Percentiles rank a stretch among this genome's conserved stretches.
phyloP scores from a whole-genome alignment of 2,797 vertebrate genomes.

The Hippocampus kuda region DNA sequence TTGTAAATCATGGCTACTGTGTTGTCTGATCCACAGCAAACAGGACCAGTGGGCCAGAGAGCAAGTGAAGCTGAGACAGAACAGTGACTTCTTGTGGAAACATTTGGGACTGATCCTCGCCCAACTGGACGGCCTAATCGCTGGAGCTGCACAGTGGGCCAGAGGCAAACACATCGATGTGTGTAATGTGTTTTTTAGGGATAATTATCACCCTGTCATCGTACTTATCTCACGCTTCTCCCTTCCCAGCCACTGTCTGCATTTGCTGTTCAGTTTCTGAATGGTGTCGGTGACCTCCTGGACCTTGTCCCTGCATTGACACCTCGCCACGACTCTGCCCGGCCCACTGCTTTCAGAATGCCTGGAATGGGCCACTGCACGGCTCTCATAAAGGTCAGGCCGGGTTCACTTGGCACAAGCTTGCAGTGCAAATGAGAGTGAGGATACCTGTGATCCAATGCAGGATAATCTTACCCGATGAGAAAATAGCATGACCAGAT shows the following conservation, averaged over 20 bases:
- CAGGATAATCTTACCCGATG: no score
- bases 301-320: slow-evolving; percentile 79
- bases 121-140: slow-evolving; percentile 78
- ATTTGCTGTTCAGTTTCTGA: slow-evolving; percentile 78
- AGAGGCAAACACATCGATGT: slow-evolving; percentile 61
- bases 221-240: slow-evolving; percentile 22
- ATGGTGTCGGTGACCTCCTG: slow-evolving; percentile 78
- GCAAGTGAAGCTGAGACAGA: slow-evolving; percentile 64
- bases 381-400: slow-evolving; percentile 85
- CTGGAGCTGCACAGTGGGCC: slow-evolving; percentile 73
- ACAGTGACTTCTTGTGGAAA: slow-evolving; percentile 74
- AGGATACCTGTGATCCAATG: no score
- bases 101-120: slow-evolving; percentile 73
- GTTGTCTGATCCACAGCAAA: slow-evolving; percentile 54
- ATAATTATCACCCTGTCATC: slow-evolving; percentile 18
- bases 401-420: slow-evolving; percentile 32
- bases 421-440: not conserved
- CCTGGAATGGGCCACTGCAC: slow-evolving; percentile 87
- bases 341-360: slow-evolving; percentile 49
- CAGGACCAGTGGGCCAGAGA: slow-evolving; percentile 77
- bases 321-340: slow-evolving; percentile 43
- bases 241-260: slow-evolving; percentile 66
- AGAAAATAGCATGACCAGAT: no score
- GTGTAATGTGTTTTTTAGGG: slow-evolving; percentile 4
- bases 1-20: not conserved